Evolutionary conservation across 30 jellyfish, hydroid and myxozoan genomes (phyloP).

Genomic region (Nemopilema nomurai): DNA sequence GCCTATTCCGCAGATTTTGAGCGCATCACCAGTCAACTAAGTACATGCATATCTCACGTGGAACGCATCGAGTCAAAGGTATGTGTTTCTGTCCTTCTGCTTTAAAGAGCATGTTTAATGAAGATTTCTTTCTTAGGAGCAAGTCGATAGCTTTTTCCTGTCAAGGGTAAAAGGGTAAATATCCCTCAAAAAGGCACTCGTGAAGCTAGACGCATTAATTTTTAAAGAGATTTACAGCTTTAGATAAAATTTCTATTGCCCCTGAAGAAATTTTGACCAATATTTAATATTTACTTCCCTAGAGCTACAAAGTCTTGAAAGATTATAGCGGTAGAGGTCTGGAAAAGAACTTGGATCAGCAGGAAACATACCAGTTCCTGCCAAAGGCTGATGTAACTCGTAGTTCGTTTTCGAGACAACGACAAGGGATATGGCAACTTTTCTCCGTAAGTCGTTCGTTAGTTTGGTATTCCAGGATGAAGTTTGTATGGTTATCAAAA

Average conservation of each 20-base stretch:
- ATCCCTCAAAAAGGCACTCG: too few species aligned
- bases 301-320: slow-evolving; percentile 63
- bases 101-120: too few species aligned
- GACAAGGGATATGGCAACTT: slow-evolving; percentile 48
- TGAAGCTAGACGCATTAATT: background rate
- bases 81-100: too few species aligned
- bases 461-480: background rate
- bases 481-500: too few species aligned
- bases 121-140: too few species aligned
- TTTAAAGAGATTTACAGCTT: background rate
- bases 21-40: slow-evolving; percentile 44
- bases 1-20: slow-evolving; percentile 67
- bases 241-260: background rate
- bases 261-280: too few species aligned
- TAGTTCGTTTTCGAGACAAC: slow-evolving; percentile 1
- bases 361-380: slow-evolving; percentile 43
- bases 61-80: slow-evolving; percentile 69
- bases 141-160: too few species aligned
- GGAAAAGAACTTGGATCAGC: slow-evolving; percentile 16
- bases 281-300: background rate
- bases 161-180: too few species aligned
- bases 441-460: slow-evolving; percentile 28
- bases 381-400: background rate
- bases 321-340: slow-evolving; percentile 64
- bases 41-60: slow-evolving; percentile 61